A percentile compares a stretch with the other conserved stretches of the same genome.
These are phyloP conservation scores for Eulemur coronatus DNA, from an alignment of 2,797 vertebrate species.

Conservation along the genomic window DNA sequence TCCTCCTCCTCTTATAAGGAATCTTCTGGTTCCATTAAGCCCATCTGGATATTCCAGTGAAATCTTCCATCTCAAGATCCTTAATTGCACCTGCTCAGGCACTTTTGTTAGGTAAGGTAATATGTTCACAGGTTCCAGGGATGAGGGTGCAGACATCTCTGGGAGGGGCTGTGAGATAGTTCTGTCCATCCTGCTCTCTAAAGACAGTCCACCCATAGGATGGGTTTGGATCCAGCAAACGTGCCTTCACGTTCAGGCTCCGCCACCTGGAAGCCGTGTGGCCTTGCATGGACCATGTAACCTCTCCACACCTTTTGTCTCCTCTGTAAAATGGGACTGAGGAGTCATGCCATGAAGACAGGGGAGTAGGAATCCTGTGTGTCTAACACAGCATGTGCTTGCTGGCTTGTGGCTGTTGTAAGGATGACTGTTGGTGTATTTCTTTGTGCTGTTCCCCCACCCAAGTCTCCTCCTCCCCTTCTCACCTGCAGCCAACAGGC, in stretches of 20 bases:
- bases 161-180: fast-evolving
- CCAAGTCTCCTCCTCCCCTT: not conserved
- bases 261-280: not conserved
- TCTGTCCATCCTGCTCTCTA: fast-evolving
- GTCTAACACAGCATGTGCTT: fast-evolving
- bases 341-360: fast-evolving
- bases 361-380: fast-evolving
- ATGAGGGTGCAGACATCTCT: not conserved
- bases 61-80: not conserved
- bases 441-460: not conserved
- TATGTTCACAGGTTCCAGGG: not conserved
- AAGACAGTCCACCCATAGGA: fast-evolving
- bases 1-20: not conserved
- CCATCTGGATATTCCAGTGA: not conserved
- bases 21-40: fast-evolving
- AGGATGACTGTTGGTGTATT: fast-evolving
- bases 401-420: not conserved
- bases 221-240: not conserved
- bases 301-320: not conserved
- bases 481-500: not conserved
- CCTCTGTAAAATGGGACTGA: not conserved
- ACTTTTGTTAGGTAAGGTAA: not conserved
- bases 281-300: not conserved
- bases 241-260: not conserved
- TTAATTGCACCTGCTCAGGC: not conserved